phyloP scores from a whole-genome alignment of 2,888 invertebrate species.

The Oeneis ivallda region DNA sequence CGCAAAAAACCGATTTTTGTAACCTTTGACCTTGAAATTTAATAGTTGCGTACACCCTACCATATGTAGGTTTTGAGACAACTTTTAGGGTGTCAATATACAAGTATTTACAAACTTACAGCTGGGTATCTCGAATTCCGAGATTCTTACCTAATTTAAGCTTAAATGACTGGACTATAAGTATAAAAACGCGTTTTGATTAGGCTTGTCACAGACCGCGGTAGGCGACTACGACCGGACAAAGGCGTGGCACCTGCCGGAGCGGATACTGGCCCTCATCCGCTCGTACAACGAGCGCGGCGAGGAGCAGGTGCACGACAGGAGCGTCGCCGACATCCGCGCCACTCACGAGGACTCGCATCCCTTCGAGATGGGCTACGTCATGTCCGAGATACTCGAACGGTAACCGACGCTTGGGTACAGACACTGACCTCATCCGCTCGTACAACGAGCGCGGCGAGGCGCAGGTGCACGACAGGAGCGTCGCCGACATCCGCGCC shows the following conservation, averaged over 20 bases:
- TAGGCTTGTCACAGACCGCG: neutral
- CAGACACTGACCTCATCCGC: conserved; percentile 32
- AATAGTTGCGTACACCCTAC: too few relatives aligned
- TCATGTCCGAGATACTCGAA: conserved; percentile 54
- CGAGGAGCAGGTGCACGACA: neutral
- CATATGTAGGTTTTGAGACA: too few relatives aligned
- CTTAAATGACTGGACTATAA: too few relatives aligned
- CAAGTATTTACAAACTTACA: too few relatives aligned
- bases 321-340: conserved; percentile 36
- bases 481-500: conserved; percentile 39
- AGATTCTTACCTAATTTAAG: too few relatives aligned
- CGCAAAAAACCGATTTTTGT: too few relatives aligned
- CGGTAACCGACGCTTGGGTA: conserved; percentile 44
- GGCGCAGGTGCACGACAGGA: neutral
- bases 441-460: conserved; percentile 40
- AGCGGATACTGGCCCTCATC: conserved; percentile 37
- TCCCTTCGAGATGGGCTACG: conserved; percentile 52
- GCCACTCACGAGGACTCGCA: conserved; percentile 49
- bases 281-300: conserved; percentile 42
- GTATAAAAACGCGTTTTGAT: neutral
- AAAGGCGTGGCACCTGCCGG: conserved; percentile 11
- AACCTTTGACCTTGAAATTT: too few relatives aligned
- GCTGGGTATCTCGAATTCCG: too few relatives aligned
- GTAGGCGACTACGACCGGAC: neutral
- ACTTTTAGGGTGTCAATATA: too few relatives aligned